Evolutionary conservation across 2,113 vertebrate species (phyloP).

Genomic region (Ammodytes marinus): DNA sequence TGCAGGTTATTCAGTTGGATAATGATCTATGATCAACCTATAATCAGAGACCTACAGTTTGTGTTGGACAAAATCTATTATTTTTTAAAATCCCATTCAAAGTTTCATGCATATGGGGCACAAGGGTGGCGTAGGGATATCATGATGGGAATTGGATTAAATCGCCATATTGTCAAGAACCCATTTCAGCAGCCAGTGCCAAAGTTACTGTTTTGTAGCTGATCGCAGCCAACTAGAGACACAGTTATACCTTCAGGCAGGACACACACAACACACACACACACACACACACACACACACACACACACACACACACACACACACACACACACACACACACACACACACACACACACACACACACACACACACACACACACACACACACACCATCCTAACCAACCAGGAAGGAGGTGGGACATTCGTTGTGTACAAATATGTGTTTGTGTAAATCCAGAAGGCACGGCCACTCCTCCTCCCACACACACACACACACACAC

Average conservation of each 20-base stretch:
- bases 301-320: background rate
- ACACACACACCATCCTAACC: background rate
- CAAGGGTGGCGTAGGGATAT: background rate
- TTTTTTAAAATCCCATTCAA: too few relatives aligned
- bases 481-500: background rate
- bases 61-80: too few relatives aligned
- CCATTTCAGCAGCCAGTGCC: constrained; percentile 20
- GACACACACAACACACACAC: background rate
- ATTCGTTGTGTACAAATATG: constrained; percentile 4
- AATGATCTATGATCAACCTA: constrained; percentile 29
- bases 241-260: constrained; percentile 13
- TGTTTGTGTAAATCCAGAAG: constrained; percentile 18
- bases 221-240: background rate
- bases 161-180: background rate
- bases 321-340: background rate
- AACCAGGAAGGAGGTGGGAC: constrained; percentile 7
- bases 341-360: background rate
- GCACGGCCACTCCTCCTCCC: background rate
- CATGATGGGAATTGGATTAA: constrained; percentile 31
- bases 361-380: background rate
- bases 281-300: background rate
- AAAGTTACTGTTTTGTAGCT: constrained; percentile 16
- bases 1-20: constrained; percentile 36
- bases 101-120: background rate
- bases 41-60: background rate